Evolutionary conservation across 2,113 vertebrate species (phyloP), one percentile per base, ranked within the genome.

Genomic region (Stercorarius parasiticus): DNA sequence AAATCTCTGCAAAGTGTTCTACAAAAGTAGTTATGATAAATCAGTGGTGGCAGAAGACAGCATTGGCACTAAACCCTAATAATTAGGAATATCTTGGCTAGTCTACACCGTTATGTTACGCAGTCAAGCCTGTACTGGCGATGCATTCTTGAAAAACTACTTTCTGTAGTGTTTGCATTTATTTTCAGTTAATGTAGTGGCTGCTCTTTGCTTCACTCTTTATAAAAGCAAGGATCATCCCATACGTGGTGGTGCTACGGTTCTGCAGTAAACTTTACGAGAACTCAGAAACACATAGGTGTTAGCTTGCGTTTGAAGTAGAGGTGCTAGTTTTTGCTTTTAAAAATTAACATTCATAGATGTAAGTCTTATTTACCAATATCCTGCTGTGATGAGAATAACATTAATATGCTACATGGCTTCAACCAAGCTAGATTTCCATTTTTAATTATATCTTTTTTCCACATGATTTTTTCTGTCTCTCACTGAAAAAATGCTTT

Each of bases 351-450:
- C 72, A 95, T 97, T 97, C 96, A 70, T 83, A 88, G 81, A 64
- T 86, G 58, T 83, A 76, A 94, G 61, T 91, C 81, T 90, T 97
- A 97, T 97, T 98, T 97, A 96, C 81, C 29, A 88, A 42, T 83
- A 66, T 21, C 96, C 91, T 96, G 86, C 97, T 97, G 96, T 90
- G 94, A 90, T 92, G 74, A 94, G 96, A 97, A 93, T 94, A 95
- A 83, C 62, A 38, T 95, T 97, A 95, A 91, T 96, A 91, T 50
- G 70, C 9, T 88, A 73, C 73, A 36, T 47, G 83, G 52, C 66
- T 86, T 80, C 47, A 53, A 70, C 86, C 42, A 84, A 91, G 89
- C 95, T 83, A 74, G 40, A 93, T 88, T 93, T 92, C 58, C 77
- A 93, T 86, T 94, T 71, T 80, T 92, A 93, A 95, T 97, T 92